phyloP scores from a whole-genome alignment of 2,888 invertebrate genomes.

The Nemotelus pantherinus region DNA sequence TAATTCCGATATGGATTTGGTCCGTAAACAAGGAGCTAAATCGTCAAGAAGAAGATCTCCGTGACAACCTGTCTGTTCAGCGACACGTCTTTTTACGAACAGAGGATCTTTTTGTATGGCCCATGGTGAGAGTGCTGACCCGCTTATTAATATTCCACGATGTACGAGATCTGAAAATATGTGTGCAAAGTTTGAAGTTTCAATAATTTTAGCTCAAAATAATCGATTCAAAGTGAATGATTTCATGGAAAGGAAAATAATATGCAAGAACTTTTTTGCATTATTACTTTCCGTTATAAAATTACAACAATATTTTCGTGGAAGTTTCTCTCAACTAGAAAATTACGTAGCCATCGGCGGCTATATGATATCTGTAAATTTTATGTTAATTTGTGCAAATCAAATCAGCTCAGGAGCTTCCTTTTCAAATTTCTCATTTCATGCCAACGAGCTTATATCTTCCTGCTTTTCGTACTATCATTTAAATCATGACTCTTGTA shows the following conservation, averaged over 20 bases:
- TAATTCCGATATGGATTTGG: slow-evolving; percentile 78
- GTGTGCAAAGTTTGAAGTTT: slow-evolving; percentile 53
- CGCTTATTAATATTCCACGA: slow-evolving; percentile 87
- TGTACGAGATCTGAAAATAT: slow-evolving; percentile 81
- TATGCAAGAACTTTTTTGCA: too few species aligned
- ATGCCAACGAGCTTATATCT: too few species aligned
- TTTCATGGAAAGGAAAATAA: too few species aligned
- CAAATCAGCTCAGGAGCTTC: not conserved
- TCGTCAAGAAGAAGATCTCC: slow-evolving; percentile 84
- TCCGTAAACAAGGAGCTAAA: slow-evolving; percentile 83
- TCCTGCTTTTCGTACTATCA: not conserved
- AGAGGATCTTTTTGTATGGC: slow-evolving; percentile 87
- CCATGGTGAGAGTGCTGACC: slow-evolving; percentile 92
- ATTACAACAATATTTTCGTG: too few species aligned
- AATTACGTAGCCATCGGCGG: too few species aligned
- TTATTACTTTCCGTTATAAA: too few species aligned
- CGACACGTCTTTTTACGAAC: slow-evolving; percentile 81
- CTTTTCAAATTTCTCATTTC: too few species aligned
- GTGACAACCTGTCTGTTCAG: slow-evolving; percentile 84
- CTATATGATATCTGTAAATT: not conserved
- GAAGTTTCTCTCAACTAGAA: too few species aligned
- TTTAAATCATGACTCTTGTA: not conserved
- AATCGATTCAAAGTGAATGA: too few species aligned
- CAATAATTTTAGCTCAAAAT: slow-evolving; percentile 51
- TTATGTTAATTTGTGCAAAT: slow-evolving; percentile 9